A percentile compares a stretch with the other conserved stretches of the same genome.
These are phyloP conservation scores for Agapetus fuscipes DNA, from an alignment of 2,888 invertebrate species.

Conservation along the genomic window DNA sequence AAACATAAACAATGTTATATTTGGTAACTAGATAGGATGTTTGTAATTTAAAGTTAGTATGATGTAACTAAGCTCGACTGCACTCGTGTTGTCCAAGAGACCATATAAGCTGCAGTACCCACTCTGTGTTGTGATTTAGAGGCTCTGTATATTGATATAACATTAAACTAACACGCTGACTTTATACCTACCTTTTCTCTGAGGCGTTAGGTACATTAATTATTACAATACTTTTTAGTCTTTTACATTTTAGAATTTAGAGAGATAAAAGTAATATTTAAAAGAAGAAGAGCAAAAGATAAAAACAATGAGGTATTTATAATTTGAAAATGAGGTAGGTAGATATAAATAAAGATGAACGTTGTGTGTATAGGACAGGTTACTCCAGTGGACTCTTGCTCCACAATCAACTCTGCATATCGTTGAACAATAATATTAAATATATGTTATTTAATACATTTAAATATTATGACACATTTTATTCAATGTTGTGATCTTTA, in stretches of 20 bases:
- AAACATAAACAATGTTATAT: background rate
- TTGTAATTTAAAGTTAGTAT: slow-evolving; percentile 7
- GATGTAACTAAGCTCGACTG: background rate
- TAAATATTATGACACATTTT: slow-evolving; percentile 10
- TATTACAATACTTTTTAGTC: slow-evolving; percentile 7
- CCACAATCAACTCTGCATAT: slow-evolving; percentile 47
- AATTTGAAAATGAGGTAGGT: no score
- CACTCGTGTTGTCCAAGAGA: slow-evolving; percentile 3
- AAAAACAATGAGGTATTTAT: slow-evolving; percentile 4
- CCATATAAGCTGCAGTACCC: slow-evolving; percentile 23
- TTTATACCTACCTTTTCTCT: slow-evolving; percentile 15
- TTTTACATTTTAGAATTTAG: slow-evolving; percentile 1
- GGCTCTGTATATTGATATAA: slow-evolving; percentile 41
- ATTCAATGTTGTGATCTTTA: slow-evolving; percentile 11
- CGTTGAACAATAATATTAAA: slow-evolving; percentile 46
- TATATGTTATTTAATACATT: slow-evolving; percentile 29
- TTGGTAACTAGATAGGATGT: slow-evolving; percentile 14
- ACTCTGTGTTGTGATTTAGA: slow-evolving; percentile 52
- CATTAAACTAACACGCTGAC: slow-evolving; percentile 6
- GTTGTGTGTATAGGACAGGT: no score
- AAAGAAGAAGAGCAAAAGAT: no score
- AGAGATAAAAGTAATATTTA: no score
- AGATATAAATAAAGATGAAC: no score
- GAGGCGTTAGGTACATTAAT: slow-evolving; percentile 12
- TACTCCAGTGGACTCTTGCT: slow-evolving; percentile 27